These are phyloP conservation scores for Tetranychus truncatus DNA, from an alignment of 2,888 invertebrate species.

Conservation along the genomic window DNA sequence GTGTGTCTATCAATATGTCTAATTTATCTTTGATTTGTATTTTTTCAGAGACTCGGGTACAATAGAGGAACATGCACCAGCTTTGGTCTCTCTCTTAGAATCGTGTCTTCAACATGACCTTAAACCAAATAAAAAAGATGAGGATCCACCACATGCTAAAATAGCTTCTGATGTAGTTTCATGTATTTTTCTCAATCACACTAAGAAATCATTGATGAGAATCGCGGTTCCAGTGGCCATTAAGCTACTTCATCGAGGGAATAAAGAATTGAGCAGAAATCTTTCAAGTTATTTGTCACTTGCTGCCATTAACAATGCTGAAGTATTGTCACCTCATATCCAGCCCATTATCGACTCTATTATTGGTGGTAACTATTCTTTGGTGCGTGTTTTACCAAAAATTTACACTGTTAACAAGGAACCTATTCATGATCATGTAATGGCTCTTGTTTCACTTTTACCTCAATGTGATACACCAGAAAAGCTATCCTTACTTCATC, in stretches of 20 bases:
- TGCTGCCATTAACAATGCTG: conserved; percentile 75
- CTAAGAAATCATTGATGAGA: conserved; percentile 54
- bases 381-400: conserved; percentile 70
- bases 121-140: conserved; percentile 52
- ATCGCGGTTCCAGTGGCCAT: conserved; percentile 72
- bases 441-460: conserved; percentile 57
- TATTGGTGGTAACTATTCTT: conserved; percentile 65
- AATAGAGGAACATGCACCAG: conserved; percentile 63
- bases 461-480: conserved; percentile 69
- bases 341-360: conserved; percentile 77
- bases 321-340: conserved; percentile 63
- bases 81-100: conserved; percentile 63
- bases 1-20: background rate
- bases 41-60: conserved; percentile 52
- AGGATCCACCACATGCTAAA: conserved; percentile 87
- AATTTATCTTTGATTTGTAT: background rate
- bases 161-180: conserved; percentile 86
- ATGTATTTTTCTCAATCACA: conserved; percentile 70
- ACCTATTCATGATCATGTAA: conserved; percentile 63
- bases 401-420: conserved; percentile 72
- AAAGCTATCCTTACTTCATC: conserved; percentile 58
- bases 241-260: conserved; percentile 72
- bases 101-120: conserved; percentile 73
- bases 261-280: conserved; percentile 68
- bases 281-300: conserved; percentile 77